Conservation (phyloP, 2,113 vertebrate genomes). For the Cercocebus atys region DNA sequence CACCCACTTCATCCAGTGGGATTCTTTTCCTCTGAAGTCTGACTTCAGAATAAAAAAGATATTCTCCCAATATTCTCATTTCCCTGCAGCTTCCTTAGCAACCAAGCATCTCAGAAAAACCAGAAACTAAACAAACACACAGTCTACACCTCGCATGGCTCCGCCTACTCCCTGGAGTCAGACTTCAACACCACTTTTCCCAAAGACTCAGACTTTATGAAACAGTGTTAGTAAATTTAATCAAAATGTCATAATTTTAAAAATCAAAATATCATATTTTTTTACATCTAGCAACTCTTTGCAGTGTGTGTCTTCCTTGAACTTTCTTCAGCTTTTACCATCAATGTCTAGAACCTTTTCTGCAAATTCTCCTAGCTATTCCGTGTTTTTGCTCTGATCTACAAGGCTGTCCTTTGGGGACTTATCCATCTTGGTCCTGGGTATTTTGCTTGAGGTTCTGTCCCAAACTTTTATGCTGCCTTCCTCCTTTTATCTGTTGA, state of each 20-base stretch:
- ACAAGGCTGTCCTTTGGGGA: background rate
- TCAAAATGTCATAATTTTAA: background rate
- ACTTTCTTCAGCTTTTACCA: background rate
- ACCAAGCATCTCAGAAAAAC: background rate
- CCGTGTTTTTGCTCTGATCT: background rate
- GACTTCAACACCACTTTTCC: background rate
- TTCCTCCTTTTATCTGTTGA: background rate
- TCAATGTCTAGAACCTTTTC: background rate
- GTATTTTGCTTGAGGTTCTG: background rate
- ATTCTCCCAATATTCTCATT: background rate
- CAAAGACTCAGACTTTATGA: background rate
- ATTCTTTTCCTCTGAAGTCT: background rate
- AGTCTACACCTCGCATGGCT: background rate
- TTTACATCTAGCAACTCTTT: background rate
- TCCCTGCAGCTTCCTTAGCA: background rate
- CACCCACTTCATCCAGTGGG: background rate
- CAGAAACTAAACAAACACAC: background rate
- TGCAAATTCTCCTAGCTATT: background rate
- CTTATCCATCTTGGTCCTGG: background rate
- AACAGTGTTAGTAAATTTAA: background rate
- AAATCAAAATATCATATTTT: background rate
- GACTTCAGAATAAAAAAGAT: background rate
- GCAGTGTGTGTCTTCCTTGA: background rate
- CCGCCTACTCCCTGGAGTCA: background rate
- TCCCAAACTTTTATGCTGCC: background rate